Base-by-base conservation (phyloP, 2,888 invertebrate species). In the Euclidia mi region DNA sequence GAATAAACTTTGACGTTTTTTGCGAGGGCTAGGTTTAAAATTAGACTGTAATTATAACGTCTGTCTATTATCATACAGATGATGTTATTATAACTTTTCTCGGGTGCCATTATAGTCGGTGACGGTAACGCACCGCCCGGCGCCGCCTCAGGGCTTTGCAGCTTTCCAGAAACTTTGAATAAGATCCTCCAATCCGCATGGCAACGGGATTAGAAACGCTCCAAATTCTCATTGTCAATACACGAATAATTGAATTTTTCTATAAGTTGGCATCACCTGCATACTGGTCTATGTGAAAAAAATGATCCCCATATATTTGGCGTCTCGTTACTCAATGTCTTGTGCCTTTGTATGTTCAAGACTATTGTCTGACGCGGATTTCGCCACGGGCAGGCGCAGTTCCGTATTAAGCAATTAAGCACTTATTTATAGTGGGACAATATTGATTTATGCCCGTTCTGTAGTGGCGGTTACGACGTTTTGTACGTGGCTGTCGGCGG, bases 241-340 rank as follows among this genome's bases (percentile, higher is more conserved):
- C 84, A 69, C 81, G 86, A 84, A 91, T 93, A 91, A 94, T 94
- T 94, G 89, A 91, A 91, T 89, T 86, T 56, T 89, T 91, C 87
- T 88, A 85, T 88, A 87, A 82, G 81, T 76, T 51, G 61, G 62
- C 90, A 84, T 92, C 93, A 93, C 94, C 94, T 94, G 94, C 94
- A 81, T 86, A 81, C 73, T 72, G 76, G 20, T 71, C 71, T 76
- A 63, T 62, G 76, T 75, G 82, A 86, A 85, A 83, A 87, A 90
- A 87, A 79, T 78, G 87, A 84, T 86, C 87, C 91, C 89, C 82
- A 76, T 83, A 82, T 85, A 84, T 91, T 88, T 89, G 87, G 85
- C 88, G 85, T 90, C 87, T 88, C 89, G 91, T 90, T 89, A 91
- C 90, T 89, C 90, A 90, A 90, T 91, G 90, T 93, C 91, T 92